Evolutionary conservation across 1,140 invertebrate genomes (phyloP).

Genomic region (Marisa cornuarietis): DNA sequence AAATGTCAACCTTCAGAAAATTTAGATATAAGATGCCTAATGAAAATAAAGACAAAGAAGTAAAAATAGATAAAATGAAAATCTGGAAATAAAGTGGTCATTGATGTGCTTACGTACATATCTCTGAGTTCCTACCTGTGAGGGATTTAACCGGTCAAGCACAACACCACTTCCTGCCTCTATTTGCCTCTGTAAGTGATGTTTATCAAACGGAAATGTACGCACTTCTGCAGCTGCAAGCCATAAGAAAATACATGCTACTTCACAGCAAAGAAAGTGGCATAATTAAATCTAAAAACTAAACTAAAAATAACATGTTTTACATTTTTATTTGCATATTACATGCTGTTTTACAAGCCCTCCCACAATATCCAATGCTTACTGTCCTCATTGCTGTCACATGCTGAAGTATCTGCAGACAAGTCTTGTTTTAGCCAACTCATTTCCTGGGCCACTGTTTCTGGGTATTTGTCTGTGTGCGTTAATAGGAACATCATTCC

Average conservation of each 20-base stretch:
- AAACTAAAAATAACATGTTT: background rate
- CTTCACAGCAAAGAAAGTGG: background rate
- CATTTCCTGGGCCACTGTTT: conserved; percentile 26
- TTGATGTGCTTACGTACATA: background rate
- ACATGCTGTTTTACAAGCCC: background rate
- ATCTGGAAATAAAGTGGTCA: too few relatives aligned
- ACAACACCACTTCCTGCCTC: conserved; percentile 55
- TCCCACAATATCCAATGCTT: conserved; percentile 33
- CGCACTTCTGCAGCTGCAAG: conserved; percentile 34
- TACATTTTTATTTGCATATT: background rate
- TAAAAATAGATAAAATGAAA: background rate
- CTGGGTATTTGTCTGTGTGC: conserved; percentile 28
- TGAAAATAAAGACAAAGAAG: background rate
- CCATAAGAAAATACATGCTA: background rate
- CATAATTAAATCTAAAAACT: background rate
- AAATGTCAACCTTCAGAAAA: background rate
- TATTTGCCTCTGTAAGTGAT: conserved; percentile 53
- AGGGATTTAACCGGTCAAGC: conserved; percentile 55
- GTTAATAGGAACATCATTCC: conserved; percentile 35
- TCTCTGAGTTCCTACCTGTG: conserved; percentile 40
- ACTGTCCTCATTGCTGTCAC: conserved; percentile 27
- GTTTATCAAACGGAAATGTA: conserved; percentile 58
- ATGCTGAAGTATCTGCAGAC: conserved; percentile 28
- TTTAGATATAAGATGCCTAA: background rate
- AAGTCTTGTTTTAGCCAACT: conserved; percentile 17